Conservation (phyloP, 2,888 invertebrate species). For the Aphodius granarius region DNA sequence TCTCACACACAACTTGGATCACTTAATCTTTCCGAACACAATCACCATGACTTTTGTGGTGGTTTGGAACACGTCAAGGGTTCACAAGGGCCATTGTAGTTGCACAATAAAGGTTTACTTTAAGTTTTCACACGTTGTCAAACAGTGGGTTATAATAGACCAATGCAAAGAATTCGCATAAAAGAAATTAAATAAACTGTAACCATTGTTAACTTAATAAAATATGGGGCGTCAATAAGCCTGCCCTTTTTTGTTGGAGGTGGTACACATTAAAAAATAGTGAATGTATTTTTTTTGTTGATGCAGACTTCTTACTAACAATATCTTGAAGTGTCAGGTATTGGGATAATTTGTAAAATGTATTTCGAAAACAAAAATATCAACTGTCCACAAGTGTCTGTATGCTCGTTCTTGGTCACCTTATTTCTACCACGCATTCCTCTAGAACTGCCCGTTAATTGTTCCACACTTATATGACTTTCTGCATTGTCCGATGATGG, state of each 20-base stretch:
- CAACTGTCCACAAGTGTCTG: too few species aligned
- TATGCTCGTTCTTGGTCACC: too few species aligned
- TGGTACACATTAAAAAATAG: not conserved
- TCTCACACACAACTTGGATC: not conserved
- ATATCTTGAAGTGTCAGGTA: too few species aligned
- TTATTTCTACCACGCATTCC: too few species aligned
- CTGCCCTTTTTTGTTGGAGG: not conserved
- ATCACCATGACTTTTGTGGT: not conserved
- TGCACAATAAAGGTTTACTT: not conserved
- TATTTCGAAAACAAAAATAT: too few species aligned
- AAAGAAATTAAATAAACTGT: not conserved
- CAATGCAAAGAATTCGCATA: not conserved
- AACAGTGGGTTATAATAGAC: not conserved
- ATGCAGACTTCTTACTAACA: too few species aligned
- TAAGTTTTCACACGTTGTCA: not conserved
- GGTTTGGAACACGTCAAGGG: not conserved
- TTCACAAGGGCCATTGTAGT: not conserved
- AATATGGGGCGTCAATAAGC: not conserved
- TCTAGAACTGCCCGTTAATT: too few species aligned
- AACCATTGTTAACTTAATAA: not conserved
- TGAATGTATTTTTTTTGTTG: too few species aligned
- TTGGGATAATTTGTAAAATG: too few species aligned
- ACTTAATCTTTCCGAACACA: not conserved
- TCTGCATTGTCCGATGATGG: too few species aligned
- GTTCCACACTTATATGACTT: too few species aligned